Evolutionary conservation across 2,888 invertebrate species (phyloP).

Genomic region (Malthinus flaveolus): DNA sequence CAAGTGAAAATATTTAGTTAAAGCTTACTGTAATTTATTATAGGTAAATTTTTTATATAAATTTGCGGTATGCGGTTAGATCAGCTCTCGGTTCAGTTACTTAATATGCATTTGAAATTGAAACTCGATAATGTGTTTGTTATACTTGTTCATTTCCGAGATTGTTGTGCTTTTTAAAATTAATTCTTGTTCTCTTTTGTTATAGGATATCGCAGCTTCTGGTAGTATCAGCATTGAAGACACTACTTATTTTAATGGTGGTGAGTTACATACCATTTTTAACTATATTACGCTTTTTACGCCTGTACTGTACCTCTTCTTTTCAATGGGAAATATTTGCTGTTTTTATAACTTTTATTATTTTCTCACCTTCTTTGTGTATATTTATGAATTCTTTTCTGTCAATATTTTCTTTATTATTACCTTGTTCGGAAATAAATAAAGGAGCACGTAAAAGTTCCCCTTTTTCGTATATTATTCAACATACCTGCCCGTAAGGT

Average conservation of each 20-base stretch:
- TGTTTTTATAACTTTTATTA: no score
- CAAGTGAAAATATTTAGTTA: background rate
- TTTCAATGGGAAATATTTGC: no score
- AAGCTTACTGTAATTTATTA: conserved; percentile 12
- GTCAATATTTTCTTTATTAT: background rate
- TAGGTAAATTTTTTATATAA: conserved; percentile 10
- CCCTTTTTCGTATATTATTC: background rate
- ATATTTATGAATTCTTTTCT: background rate
- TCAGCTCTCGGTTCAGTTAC: conserved; percentile 23
- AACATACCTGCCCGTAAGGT: background rate
- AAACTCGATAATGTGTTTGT: conserved; percentile 14
- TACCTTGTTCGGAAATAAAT: background rate
- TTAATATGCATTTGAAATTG: conserved; percentile 25
- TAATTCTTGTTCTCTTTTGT: conserved; percentile 24
- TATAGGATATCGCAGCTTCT: conserved; percentile 43
- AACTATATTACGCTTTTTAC: background rate
- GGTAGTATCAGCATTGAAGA: conserved; percentile 36
- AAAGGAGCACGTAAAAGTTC: background rate
- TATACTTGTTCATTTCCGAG: conserved; percentile 13
- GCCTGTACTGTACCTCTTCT: background rate
- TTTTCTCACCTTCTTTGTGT: no score
- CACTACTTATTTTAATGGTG: conserved; percentile 40
- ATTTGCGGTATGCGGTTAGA: conserved; percentile 27
- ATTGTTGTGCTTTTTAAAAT: conserved; percentile 13
- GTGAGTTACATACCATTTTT: conserved; percentile 30